Evolutionary conservation across 30 jellyfish, hydroid and myxozoan genomes (phyloP).

Genomic region (Cassiopea andromeda): DNA sequence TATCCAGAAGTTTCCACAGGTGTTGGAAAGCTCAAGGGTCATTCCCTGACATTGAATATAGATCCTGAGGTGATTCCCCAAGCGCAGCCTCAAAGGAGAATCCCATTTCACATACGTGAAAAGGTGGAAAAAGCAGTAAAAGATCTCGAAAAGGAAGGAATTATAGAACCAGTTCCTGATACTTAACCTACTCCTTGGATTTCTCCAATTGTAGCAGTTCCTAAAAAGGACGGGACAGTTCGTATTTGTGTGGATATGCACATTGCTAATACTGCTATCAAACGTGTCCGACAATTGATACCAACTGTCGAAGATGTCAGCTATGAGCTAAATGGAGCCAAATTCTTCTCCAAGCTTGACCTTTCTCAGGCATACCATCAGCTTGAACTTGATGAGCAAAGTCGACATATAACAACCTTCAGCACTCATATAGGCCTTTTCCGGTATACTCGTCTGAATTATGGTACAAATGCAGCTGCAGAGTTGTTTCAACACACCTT

Average conservation of each 20-base stretch:
- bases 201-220: conserved; percentile 58
- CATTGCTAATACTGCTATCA: conserved; percentile 64
- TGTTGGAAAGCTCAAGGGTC: conserved; percentile 24
- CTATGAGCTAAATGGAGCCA: conserved; percentile 37
- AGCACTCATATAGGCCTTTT: conserved; percentile 20
- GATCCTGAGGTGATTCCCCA: conserved; percentile 25
- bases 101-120: conserved; percentile 72
- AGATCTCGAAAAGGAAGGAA: conserved; percentile 54
- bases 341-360: conserved; percentile 41
- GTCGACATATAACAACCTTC: conserved; percentile 38
- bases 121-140: conserved; percentile 44
- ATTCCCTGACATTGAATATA: conserved; percentile 9
- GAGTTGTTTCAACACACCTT: conserved; percentile 42
- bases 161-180: conserved; percentile 59
- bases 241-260: conserved; percentile 85
- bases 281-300: conserved; percentile 46
- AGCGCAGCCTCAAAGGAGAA: conserved; percentile 48
- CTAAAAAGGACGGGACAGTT: conserved; percentile 59
- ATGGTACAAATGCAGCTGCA: conserved; percentile 26
- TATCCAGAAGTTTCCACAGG: conserved; percentile 33
- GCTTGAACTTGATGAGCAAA: conserved; percentile 3
- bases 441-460: conserved; percentile 33
- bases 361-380: conserved; percentile 25
- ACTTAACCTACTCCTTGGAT: conserved; percentile 69
- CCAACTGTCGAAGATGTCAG: conserved; percentile 47